A percentile compares a stretch with the other conserved stretches of the same genome.
phyloP scores from a whole-genome alignment of 2,888 invertebrate genomes.

The Yponomeuta malinellus region DNA sequence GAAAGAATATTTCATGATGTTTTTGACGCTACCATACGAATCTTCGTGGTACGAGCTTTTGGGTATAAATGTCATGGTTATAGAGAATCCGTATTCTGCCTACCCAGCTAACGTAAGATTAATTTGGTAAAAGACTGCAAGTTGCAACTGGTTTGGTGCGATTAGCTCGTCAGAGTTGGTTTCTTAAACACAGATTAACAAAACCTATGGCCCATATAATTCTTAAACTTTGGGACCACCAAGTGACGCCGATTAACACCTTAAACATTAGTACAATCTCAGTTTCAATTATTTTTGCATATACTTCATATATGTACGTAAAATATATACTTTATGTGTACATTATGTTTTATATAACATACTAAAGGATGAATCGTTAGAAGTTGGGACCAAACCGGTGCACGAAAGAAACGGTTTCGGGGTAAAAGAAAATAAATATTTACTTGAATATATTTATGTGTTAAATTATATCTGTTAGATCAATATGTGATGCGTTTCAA shows the following conservation, averaged over 20 bases:
- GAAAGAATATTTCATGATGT: too few relatives aligned
- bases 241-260: conserved; percentile 16
- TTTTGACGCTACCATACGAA: too few relatives aligned
- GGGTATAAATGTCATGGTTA: too few relatives aligned
- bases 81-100: background rate
- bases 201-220: background rate
- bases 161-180: background rate
- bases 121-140: background rate
- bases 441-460: conserved; percentile 32
- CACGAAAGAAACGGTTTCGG: conserved; percentile 50
- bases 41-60: too few relatives aligned
- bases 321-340: conserved; percentile 38
- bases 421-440: conserved; percentile 41
- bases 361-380: conserved; percentile 24
- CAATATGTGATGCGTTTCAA: conserved; percentile 10
- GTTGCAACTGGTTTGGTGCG: conserved; percentile 13
- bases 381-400: conserved; percentile 70
- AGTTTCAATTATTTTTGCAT: conserved; percentile 66
- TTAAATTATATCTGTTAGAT: conserved; percentile 26
- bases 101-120: background rate
- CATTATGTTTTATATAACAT: conserved; percentile 24
- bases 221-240: conserved; percentile 33
- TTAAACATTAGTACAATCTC: conserved; percentile 5
- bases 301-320: conserved; percentile 45
- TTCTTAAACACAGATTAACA: conserved; percentile 4